Percentiles rank a stretch among this genome's conserved stretches.
Evolutionary conservation across 2,113 vertebrate species (phyloP).

Genomic region (Scartelaos histophorus): DNA sequence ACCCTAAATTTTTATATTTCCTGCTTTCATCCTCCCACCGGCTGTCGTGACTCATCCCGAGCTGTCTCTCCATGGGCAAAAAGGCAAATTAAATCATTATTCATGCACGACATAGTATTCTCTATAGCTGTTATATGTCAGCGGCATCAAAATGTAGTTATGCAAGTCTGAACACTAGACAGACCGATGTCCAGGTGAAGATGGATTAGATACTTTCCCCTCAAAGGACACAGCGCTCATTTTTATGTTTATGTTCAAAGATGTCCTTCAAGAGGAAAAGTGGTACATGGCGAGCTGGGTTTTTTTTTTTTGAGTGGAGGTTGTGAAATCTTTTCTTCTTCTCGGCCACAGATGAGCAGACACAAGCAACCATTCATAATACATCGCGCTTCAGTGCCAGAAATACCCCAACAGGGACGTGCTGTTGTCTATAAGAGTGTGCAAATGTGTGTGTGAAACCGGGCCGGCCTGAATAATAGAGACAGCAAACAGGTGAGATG

Average conservation of each 20-base stretch:
- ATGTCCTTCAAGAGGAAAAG: constrained; percentile 13
- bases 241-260: constrained; percentile 20
- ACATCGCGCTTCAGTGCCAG: constrained; percentile 57
- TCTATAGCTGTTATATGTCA: constrained; percentile 25
- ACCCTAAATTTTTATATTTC: constrained; percentile 8
- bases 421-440: constrained; percentile 16
- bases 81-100: constrained; percentile 47
- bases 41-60: constrained; percentile 45
- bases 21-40: constrained; percentile 11
- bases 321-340: constrained; percentile 28
- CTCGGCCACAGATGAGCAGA: constrained; percentile 41
- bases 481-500: constrained; percentile 55
- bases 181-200: background rate
- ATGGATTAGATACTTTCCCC: constrained; percentile 12
- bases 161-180: constrained; percentile 12
- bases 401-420: constrained; percentile 50
- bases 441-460: background rate
- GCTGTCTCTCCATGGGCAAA: constrained; percentile 17
- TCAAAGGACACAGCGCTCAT: constrained; percentile 8
- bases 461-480: constrained; percentile 45
- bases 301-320: constrained; percentile 23
- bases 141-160: constrained; percentile 5
- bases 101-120: constrained; percentile 37
- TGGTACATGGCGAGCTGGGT: constrained; percentile 13
- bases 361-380: constrained; percentile 63